Conservation (phyloP, 2,888 invertebrate species). For the Conistra vaccinii region DNA sequence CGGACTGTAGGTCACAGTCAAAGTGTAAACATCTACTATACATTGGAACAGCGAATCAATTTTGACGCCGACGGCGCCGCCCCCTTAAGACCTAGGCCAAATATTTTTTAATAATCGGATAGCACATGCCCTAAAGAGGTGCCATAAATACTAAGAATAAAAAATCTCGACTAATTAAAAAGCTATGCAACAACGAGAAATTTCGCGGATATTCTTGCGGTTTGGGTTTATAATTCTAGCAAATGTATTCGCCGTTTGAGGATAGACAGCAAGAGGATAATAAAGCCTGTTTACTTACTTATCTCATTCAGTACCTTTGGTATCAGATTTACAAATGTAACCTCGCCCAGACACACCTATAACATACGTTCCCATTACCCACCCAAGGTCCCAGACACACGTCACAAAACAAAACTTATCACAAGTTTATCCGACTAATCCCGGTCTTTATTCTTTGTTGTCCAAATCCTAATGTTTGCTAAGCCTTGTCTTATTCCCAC, state of each 20-base stretch:
- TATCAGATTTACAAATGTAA: neutral
- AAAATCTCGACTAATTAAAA: too few relatives aligned
- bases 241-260: neutral
- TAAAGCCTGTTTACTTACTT: neutral
- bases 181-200: too few relatives aligned
- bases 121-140: too few relatives aligned
- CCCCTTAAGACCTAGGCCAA: too few relatives aligned
- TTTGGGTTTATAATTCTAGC: neutral
- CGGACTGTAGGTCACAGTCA: neutral
- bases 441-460: conserved; percentile 76
- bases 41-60: too few relatives aligned
- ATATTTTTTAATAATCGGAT: too few relatives aligned
- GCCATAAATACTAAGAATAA: too few relatives aligned
- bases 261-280: neutral
- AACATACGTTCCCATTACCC: conserved; percentile 43
- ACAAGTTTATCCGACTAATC: conserved; percentile 62
- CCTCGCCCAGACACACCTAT: neutral
- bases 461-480: conserved; percentile 75
- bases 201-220: too few relatives aligned
- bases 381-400: conserved; percentile 43
- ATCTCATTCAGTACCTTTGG: neutral
- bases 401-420: conserved; percentile 56
- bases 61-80: too few relatives aligned
- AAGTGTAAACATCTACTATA: neutral
- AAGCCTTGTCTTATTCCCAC: conserved; percentile 73